Base-by-base conservation (phyloP, 2,888 invertebrate species). In the Phengaris alcon region DNA sequence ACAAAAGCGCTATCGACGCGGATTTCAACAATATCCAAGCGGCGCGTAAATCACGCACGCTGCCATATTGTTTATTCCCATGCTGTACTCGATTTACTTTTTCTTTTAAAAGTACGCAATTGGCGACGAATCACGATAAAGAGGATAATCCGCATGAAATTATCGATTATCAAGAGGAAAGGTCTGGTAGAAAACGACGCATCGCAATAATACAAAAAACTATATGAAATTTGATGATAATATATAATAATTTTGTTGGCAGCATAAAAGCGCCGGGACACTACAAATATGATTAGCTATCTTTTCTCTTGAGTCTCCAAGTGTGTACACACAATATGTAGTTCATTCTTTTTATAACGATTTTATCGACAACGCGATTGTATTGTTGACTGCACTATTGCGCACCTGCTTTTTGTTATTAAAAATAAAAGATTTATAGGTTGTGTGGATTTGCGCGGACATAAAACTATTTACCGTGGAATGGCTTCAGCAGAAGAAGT, bases 1-100 rank as follows among this genome's bases (percentile, higher is more conserved):
- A 90, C 90, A 89, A 90, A 90, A 90, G 90, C 88, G 86, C 84
- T 89, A 90, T 90, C 89, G 88, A 87, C 85, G 87, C 84, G 88
- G 85, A 89, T 88, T 89, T 89, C 88, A 88, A 89, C 89, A 87
- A 87, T 86, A 88, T 87, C 87, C 86, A 83, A 82, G 79, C 82
- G 80, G 82, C 82, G 87, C 88, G 88, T 89, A 90, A 89, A 90
- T 90, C 90, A 90, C 88, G 82, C 82, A 82, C 82, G 84, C 85
- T 82, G 85, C 86, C 85, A 84, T 88, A 88, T 89, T 90, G 89
- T 89, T 88, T 88, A 86, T 88, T 83, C 84, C 83, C 83, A 81
- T 82, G 81, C 82, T 78, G 82, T 80, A 81, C 78, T 79, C 82
- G 81, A 82, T 80, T 75, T 75, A 69, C 79, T 77, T 79, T 82